Percentiles rank a stretch among this genome's conserved stretches.
phyloP scores from a whole-genome alignment of 2,113 vertebrate species.

The Anser brachyrhynchus region DNA sequence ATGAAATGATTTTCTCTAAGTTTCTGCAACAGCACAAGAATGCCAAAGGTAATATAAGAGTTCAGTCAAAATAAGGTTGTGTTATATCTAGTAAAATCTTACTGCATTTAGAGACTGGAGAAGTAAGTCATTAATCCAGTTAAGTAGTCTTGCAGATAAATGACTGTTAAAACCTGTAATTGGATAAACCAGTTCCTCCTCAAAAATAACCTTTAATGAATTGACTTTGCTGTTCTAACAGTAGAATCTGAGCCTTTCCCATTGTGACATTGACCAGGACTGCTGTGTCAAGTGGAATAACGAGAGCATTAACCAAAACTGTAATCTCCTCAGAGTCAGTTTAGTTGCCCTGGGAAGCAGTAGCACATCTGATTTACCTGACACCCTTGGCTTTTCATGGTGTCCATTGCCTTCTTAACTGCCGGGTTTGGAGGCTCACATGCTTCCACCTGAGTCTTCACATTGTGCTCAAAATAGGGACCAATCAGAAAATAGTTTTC shows the following conservation, averaged over 20 bases:
- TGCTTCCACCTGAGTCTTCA: slow-evolving; percentile 92
- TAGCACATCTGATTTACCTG: slow-evolving; percentile 80
- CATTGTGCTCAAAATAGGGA: slow-evolving; percentile 93
- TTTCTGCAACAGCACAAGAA: not conserved
- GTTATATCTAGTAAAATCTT: slow-evolving; percentile 41
- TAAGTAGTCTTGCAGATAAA: slow-evolving; percentile 66
- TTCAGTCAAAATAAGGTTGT: slow-evolving; percentile 50
- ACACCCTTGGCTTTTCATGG: slow-evolving; percentile 85
- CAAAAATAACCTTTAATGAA: slow-evolving; percentile 73
- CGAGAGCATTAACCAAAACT: slow-evolving; percentile 59
- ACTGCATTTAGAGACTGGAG: slow-evolving; percentile 45
- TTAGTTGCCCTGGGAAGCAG: slow-evolving; percentile 36
- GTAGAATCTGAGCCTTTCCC: slow-evolving; percentile 1
- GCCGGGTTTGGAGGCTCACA: slow-evolving; percentile 83
- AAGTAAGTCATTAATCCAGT: slow-evolving; percentile 67
- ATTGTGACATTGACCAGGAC: slow-evolving; percentile 52
- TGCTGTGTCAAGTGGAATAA: slow-evolving; percentile 59
- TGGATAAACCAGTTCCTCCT: slow-evolving; percentile 70
- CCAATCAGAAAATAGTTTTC: slow-evolving; percentile 95
- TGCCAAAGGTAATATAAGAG: not conserved
- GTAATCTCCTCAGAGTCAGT: slow-evolving; percentile 55
- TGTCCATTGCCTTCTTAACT: slow-evolving; percentile 86
- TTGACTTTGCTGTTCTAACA: slow-evolving; percentile 43
- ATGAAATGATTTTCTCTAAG: not conserved
- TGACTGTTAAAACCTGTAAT: slow-evolving; percentile 68